Evolutionary conservation across 2,113 vertebrate species (phyloP).

Genomic region (Merops nubicus): DNA sequence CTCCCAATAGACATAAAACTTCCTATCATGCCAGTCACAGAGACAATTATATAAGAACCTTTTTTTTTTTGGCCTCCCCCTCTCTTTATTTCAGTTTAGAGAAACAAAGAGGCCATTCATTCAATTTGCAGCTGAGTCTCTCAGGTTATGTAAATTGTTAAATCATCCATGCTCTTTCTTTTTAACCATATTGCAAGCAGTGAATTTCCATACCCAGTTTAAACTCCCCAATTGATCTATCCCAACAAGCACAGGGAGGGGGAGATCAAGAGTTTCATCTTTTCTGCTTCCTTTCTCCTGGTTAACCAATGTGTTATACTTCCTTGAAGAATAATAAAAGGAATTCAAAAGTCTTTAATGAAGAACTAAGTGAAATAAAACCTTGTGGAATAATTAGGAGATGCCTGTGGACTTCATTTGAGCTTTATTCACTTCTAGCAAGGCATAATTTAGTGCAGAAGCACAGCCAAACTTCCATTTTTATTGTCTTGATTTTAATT

Average conservation of each 20-base stretch:
- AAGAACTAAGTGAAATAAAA: conserved; percentile 32
- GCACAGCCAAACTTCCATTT: background rate
- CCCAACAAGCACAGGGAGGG: background rate
- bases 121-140: conserved; percentile 36
- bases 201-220: conserved; percentile 40
- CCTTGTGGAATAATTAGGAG: conserved; percentile 32
- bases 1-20: conserved; percentile 22
- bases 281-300: background rate
- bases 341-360: background rate
- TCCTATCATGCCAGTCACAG: background rate
- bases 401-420: background rate
- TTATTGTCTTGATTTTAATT: background rate
- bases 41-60: background rate
- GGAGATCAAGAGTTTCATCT: background rate
- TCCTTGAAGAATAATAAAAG: conserved; percentile 12
- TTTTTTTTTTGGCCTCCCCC: background rate
- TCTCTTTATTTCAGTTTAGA: background rate
- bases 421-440: background rate
- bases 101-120: conserved; percentile 38
- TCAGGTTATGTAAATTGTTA: conserved; percentile 69
- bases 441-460: background rate
- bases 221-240: conserved; percentile 17
- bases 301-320: background rate
- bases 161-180: conserved; percentile 61
- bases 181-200: conserved; percentile 43